Base-by-base conservation (phyloP, 2,797 vertebrate species). In the Ctenosaura bakeri region DNA sequence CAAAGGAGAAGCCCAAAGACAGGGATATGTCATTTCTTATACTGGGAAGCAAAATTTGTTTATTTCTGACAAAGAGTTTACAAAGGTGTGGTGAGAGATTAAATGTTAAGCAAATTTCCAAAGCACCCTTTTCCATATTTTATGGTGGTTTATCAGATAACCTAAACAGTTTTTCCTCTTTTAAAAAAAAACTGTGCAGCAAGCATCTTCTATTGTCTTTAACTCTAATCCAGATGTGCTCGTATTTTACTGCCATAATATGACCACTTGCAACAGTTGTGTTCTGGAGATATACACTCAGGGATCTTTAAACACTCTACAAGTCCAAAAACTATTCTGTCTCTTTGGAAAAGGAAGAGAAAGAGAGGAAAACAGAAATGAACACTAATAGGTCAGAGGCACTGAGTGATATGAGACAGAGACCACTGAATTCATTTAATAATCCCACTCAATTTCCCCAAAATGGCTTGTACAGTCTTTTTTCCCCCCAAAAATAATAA, bases 381-480 rank as follows among this genome's bases (percentile, higher is more conserved):
- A 81, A 78, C 18, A 94, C 92, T 94, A 96, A 96, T 89, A 96
- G 94, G 89, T 82, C 90, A 94, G 90, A 94, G 88, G 80, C 92
- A 91, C 88, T 91, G 93, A 94, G 95, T 92, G 92, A 93, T 74
- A 88, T 94, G 94, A 95, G 91, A 93, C 77, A 87, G 86, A 93
- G 91, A 93, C 93, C 91, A 92, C 85, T 84, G 93, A 91, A 93
- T 95, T 96, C 96, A 96, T 95, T 96, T 95, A 96, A 97, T 94
- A 96, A 96, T 95, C 95, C 91, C 93, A 22, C 93, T 93, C 93
- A 92, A 91, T 95, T 95, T 94, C 93, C 96, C 92, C 96, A 96
- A 97, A 97, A 95, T 94, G 95, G 89, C 93, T 95, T 66, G 59
- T 85, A 92, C 94, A 95, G 97, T 93, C 95, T n/a, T n/a, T n/a